Conservation (phyloP, 2,888 invertebrate genomes). For the Trimorus sp. region DNA sequence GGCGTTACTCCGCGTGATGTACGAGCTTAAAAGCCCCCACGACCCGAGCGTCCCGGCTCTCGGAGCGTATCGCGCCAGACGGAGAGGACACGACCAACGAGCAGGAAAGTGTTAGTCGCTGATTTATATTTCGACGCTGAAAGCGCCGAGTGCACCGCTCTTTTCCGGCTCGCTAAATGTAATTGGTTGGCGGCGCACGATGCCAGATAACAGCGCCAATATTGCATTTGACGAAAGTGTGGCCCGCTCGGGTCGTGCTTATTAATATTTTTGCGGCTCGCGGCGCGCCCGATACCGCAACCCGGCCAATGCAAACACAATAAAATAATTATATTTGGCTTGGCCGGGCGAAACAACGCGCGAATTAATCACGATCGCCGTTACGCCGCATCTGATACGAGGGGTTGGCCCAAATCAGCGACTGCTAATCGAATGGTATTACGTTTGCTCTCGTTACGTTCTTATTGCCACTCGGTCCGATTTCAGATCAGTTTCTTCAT, state of each 20-base stretch:
- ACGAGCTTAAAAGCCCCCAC: constrained; percentile 80
- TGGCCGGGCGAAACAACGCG: constrained; percentile 23
- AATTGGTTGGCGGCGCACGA: constrained; percentile 77
- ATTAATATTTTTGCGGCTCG: constrained; percentile 29
- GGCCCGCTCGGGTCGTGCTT: constrained; percentile 23
- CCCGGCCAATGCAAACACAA: constrained; percentile 27
- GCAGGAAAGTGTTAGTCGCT: constrained; percentile 73
- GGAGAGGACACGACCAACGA: constrained; percentile 51
- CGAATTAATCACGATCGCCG: constrained; percentile 30
- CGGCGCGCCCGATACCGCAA: background rate
- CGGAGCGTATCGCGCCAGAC: constrained; percentile 52
- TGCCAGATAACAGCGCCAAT: constrained; percentile 72
- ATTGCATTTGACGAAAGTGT: constrained; percentile 60
- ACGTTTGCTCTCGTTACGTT: constrained; percentile 37
- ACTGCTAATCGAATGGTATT: constrained; percentile 40
- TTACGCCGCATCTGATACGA: constrained; percentile 44
- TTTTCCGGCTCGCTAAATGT: constrained; percentile 80
- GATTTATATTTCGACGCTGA: constrained; percentile 78
- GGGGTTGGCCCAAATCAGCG: constrained; percentile 43
- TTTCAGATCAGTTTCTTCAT: constrained; percentile 36
- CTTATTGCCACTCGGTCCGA: constrained; percentile 4
- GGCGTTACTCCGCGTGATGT: constrained; percentile 80
- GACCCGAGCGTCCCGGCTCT: constrained; percentile 68
- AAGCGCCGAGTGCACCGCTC: constrained; percentile 71
- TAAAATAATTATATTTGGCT: constrained; percentile 49